Evolutionary conservation across 2,797 vertebrate species (phyloP).

Genomic region (Champsocephalus esox): DNA sequence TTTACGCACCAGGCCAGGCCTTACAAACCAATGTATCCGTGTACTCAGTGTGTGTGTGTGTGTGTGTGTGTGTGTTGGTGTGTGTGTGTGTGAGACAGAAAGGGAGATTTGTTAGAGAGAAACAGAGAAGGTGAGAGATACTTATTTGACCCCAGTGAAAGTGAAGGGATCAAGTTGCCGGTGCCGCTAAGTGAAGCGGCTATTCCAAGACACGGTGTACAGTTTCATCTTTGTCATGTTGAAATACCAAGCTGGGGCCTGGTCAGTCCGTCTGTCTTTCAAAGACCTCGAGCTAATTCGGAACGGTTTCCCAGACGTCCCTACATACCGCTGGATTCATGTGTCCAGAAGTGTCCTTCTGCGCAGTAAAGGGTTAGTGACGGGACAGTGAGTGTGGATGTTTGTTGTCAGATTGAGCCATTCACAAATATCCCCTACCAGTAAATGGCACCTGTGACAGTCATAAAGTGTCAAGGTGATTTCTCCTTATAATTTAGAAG

Average conservation of each 20-base stretch:
- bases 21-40: slow-evolving; percentile 33
- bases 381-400: slow-evolving; percentile 15
- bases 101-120: slow-evolving; percentile 33
- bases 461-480: slow-evolving; percentile 47
- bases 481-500: slow-evolving; percentile 24
- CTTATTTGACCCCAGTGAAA: slow-evolving; percentile 66
- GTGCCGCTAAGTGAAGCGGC: slow-evolving; percentile 53
- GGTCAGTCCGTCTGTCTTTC: slow-evolving; percentile 51
- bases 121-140: slow-evolving; percentile 59
- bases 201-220: slow-evolving; percentile 77
- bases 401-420: slow-evolving; percentile 52
- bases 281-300: slow-evolving; percentile 72
- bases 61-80: slow-evolving; percentile 15
- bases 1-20: slow-evolving; percentile 48
- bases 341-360: slow-evolving; percentile 48
- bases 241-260: slow-evolving; percentile 64
- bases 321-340: slow-evolving; percentile 51
- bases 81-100: neutral
- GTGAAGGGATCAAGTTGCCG: slow-evolving; percentile 73
- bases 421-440: slow-evolving; percentile 27
- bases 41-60: slow-evolving; percentile 2
- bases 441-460: slow-evolving; percentile 42
- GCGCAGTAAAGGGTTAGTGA: slow-evolving; percentile 18
- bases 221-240: slow-evolving; percentile 80
- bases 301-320: slow-evolving; percentile 60